Percentiles rank a stretch among this genome's conserved stretches.
Conservation (phyloP, 2,888 invertebrate genomes). For the Scaptomyza reducta region DNA sequence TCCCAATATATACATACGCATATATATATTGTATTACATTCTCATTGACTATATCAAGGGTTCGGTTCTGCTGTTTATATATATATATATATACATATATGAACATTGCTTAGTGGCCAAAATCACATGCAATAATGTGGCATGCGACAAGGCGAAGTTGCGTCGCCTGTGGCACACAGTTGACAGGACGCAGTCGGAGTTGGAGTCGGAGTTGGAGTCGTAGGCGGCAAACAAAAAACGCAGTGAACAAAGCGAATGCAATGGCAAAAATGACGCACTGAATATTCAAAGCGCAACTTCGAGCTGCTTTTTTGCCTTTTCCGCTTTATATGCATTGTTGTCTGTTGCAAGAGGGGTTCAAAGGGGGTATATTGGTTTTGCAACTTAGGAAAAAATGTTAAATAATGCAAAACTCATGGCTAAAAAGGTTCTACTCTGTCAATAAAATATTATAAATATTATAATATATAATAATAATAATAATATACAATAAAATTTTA, state of each 20-base stretch:
- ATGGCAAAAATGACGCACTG: constrained; percentile 68
- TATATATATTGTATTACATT: no score
- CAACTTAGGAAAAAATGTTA: background rate
- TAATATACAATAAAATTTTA: no score
- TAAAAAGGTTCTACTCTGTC: no score
- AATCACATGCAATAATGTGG: constrained; percentile 72
- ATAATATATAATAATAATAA: no score
- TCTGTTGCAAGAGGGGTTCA: background rate
- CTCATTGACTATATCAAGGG: no score
- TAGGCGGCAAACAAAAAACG: constrained; percentile 24
- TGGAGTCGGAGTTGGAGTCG: background rate
- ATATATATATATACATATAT: background rate
- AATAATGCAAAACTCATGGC: no score
- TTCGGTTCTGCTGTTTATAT: background rate
- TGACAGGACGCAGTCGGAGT: background rate
- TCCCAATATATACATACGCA: no score
- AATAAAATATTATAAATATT: no score
- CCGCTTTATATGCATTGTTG: constrained; percentile 4
- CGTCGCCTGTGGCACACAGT: constrained; percentile 15
- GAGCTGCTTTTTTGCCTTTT: constrained; percentile 22
- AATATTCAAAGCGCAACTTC: constrained; percentile 73
- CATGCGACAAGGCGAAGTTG: constrained; percentile 52
- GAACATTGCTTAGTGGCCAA: constrained; percentile 20
- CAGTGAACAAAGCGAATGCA: constrained; percentile 17
- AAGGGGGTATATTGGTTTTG: background rate